Conservation (phyloP, 2,113 vertebrate genomes). For the Boleophthalmus pectinirostris region DNA sequence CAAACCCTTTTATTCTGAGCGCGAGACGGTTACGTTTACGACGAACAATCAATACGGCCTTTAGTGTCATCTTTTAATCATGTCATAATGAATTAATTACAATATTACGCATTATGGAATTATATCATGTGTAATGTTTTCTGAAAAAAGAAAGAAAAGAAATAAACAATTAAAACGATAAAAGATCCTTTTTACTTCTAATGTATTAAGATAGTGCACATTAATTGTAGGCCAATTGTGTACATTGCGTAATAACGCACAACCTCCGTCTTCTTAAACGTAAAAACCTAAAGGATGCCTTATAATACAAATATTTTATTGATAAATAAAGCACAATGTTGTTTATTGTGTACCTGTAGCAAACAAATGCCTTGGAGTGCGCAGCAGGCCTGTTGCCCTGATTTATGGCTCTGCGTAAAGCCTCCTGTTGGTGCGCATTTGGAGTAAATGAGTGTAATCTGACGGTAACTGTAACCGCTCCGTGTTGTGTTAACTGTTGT, state of each 20-base stretch:
- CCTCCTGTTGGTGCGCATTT: not conserved
- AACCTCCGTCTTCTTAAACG: not conserved
- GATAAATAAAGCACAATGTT: not conserved
- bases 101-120: too few relatives aligned
- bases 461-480: constrained; percentile 8
- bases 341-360: not conserved
- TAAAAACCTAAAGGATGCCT: too few relatives aligned
- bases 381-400: not conserved
- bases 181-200: too few relatives aligned
- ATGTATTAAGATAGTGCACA: too few relatives aligned
- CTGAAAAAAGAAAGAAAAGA: too few relatives aligned
- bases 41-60: too few relatives aligned
- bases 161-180: too few relatives aligned
- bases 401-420: not conserved
- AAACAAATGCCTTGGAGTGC: not conserved
- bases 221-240: too few relatives aligned
- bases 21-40: not conserved
- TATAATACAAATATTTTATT: not conserved
- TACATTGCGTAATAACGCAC: not conserved
- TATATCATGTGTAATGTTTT: too few relatives aligned
- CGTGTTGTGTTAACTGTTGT: constrained; percentile 1
- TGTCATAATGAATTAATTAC: too few relatives aligned
- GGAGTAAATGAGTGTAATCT: constrained; percentile 2
- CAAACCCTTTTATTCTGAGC: not conserved
- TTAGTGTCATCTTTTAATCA: too few relatives aligned